Evolutionary conservation across 2,113 vertebrate genomes (phyloP).

Genomic region (Erythrolamprus reginae): DNA sequence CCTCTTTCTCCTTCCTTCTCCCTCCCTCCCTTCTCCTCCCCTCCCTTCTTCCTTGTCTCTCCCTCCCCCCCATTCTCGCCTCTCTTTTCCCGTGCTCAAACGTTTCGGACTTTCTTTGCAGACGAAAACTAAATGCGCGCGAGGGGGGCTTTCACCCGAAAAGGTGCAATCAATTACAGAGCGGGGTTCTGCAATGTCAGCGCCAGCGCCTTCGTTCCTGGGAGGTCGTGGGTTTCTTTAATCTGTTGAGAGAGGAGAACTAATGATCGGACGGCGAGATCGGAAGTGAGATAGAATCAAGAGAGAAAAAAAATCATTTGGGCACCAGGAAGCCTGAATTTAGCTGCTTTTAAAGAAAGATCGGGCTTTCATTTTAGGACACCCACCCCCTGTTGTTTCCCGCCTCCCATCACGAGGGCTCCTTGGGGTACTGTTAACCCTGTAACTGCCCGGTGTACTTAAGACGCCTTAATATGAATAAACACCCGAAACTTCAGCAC

Average conservation of each 20-base stretch:
- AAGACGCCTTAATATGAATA: background rate
- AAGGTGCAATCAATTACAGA: constrained; percentile 23
- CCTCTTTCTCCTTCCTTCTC: constrained; percentile 32
- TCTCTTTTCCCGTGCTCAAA: background rate
- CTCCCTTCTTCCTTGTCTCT: too few relatives aligned
- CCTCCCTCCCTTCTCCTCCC: constrained; percentile 24
- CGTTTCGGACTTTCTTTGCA: constrained; percentile 19
- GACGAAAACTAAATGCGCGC: constrained; percentile 27
- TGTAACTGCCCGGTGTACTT: background rate
- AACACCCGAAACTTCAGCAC: background rate
- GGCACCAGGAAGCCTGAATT: background rate
- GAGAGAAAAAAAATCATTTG: background rate
- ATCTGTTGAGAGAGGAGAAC: background rate
- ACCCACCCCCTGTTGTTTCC: background rate
- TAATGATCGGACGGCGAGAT: background rate
- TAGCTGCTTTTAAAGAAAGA: background rate
- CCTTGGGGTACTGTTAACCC: background rate
- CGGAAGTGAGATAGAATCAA: background rate
- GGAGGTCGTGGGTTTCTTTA: background rate
- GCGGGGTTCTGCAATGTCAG: background rate
- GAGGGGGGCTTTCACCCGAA: constrained; percentile 33
- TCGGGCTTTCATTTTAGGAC: background rate
- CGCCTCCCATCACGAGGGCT: background rate
- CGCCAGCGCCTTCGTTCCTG: background rate
- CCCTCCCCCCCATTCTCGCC: too few relatives aligned